These are phyloP conservation scores for Cebidichthys violaceus DNA, from an alignment of 2,113 vertebrate species.

Conservation along the genomic window DNA sequence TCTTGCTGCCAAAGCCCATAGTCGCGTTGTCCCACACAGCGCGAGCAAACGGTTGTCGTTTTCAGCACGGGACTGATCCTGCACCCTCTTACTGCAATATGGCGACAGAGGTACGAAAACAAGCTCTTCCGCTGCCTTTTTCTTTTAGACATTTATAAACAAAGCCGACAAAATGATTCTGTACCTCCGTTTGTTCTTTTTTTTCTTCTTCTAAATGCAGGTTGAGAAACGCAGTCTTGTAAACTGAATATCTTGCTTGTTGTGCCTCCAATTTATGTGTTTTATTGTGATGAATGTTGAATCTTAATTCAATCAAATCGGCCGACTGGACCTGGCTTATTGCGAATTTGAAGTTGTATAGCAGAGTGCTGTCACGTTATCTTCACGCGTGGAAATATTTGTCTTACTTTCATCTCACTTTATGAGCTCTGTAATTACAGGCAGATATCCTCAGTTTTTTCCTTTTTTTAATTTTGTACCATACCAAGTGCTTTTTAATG, in stretches of 20 bases:
- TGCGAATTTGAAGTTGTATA: constrained; percentile 1
- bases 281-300: background rate
- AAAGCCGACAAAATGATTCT: background rate
- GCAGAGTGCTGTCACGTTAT: background rate
- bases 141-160: background rate
- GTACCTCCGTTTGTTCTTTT: background rate
- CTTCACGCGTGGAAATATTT: background rate
- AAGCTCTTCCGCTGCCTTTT: background rate
- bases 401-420: constrained; percentile 37
- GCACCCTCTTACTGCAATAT: constrained; percentile 72
- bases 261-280: background rate
- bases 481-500: background rate
- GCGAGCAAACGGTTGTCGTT: constrained; percentile 54
- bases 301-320: constrained; percentile 7
- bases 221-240: constrained; percentile 13
- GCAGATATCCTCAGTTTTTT: background rate
- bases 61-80: constrained; percentile 76
- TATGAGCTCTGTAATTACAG: background rate
- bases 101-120: constrained; percentile 82
- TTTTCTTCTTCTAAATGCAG: constrained; percentile 13
- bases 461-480: background rate
- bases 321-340: background rate
- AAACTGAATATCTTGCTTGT: constrained; percentile 34
- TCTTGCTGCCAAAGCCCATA: constrained; percentile 21
- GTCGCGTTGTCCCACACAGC: constrained; percentile 64